Conservation (phyloP, 2,113 vertebrate species). For the Cyprinodon variegatus region DNA sequence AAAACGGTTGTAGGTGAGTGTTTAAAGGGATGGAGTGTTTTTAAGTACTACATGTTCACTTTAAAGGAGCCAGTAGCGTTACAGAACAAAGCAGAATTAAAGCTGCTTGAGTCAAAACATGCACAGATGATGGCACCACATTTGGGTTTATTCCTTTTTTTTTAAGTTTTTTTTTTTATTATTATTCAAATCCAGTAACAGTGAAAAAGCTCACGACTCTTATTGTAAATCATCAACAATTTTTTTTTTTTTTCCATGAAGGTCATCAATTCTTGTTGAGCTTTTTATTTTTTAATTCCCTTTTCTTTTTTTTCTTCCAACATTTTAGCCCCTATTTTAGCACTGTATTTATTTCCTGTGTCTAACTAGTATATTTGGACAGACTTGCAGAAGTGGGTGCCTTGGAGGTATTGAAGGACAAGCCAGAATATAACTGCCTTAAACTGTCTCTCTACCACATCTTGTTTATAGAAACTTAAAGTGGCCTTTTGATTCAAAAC, state of each 20-base stretch:
- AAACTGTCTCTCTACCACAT: constrained; percentile 55
- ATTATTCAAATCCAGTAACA: constrained; percentile 1
- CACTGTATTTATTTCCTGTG: constrained; percentile 50
- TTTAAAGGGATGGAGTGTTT: neutral
- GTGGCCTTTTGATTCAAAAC: constrained; percentile 45
- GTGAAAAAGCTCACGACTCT: neutral
- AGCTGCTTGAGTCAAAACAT: neutral
- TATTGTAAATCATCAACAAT: neutral
- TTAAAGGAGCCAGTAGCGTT: neutral
- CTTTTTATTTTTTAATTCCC: neutral
- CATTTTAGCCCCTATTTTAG: neutral
- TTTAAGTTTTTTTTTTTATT: neutral
- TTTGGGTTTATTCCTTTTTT: neutral
- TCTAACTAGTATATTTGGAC: constrained; percentile 21
- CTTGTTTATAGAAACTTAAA: constrained; percentile 13
- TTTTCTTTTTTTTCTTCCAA: neutral
- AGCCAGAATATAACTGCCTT: constrained; percentile 68
- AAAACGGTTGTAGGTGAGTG: neutral
- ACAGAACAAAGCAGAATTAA: neutral
- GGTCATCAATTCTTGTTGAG: neutral
- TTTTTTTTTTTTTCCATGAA: no score
- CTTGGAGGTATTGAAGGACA: constrained; percentile 60
- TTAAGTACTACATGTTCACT: neutral
- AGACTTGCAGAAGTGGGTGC: constrained; percentile 51
- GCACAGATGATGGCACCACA: neutral